Evolutionary conservation across 2,797 vertebrate genomes (phyloP), one percentile per base, ranked within the genome.

Genomic region (Orientallactaga sibirica): DNA sequence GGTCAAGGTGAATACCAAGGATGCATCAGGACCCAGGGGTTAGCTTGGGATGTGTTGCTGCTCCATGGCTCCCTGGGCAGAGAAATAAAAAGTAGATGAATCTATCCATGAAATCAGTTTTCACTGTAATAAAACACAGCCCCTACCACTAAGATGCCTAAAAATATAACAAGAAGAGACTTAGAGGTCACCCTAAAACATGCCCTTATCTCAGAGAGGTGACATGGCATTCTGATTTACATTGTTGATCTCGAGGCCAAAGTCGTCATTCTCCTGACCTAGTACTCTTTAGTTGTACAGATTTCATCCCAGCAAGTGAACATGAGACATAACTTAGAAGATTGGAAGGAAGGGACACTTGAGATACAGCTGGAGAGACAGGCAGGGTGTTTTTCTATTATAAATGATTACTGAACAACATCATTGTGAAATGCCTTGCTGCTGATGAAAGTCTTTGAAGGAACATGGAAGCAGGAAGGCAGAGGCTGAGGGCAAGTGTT

Each of bases 41-140:
- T 58, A 58, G 14, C 55, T 58, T 58, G 55, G 55, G 55, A 58
- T 16, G 16, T 3, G 11, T 58, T 58, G 55, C 55, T 58, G 55
- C 55, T 16, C 55, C 14, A 58, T 3, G 14, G 55, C 55, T 58
- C 55, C 55, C 55, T 58, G 55, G 12, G 55, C 16, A 58, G n/a
- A 93, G 43, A 91, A 87, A 88, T 25, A 75, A 92, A 87, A 76
- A 88, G 77, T 52, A 71, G 43, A 86, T 22, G 83, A 77, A 85
- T 62, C 27, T 58, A 67, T 79, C 7, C 22, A 33, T 20, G 52
- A 81, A 52, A 55, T 19, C 8, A 33, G n/a, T 41, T 16, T 86
- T 3, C 18, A 80, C 15, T 29, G 61, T 48, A 80, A 86, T 74
- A 83, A 92, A 85, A 86, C 20, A 70, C 3, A 91, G 37, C 73